These are phyloP conservation scores for Sebastes hubbsi DNA, from an alignment of 2,797 vertebrate species.

Conservation along the genomic window DNA sequence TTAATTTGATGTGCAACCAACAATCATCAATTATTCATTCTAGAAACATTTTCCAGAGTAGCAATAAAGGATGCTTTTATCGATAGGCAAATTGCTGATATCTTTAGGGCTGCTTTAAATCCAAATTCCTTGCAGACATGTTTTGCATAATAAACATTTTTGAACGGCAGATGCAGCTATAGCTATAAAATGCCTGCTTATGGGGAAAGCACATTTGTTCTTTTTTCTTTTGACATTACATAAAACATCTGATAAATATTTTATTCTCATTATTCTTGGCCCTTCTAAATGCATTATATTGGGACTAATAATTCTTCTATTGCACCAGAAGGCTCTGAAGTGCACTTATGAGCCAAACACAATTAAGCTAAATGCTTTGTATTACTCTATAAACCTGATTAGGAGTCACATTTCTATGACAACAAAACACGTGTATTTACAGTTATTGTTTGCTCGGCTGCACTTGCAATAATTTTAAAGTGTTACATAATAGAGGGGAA, in stretches of 20 bases:
- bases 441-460: slow-evolving; percentile 8
- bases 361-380: slow-evolving; percentile 57
- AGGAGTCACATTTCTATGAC: slow-evolving; percentile 42
- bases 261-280: slow-evolving; percentile 37
- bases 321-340: slow-evolving; percentile 43
- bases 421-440: slow-evolving; percentile 37
- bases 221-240: slow-evolving; percentile 37
- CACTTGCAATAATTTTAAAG: slow-evolving; percentile 29
- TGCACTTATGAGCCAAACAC: slow-evolving; percentile 56
- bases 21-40: slow-evolving; percentile 66
- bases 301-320: slow-evolving; percentile 35
- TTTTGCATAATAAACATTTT: slow-evolving; percentile 44
- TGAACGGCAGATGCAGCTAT: neutral
- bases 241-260: slow-evolving; percentile 57
- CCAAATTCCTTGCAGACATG: slow-evolving; percentile 26
- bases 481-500: slow-evolving; percentile 12
- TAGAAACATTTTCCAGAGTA: slow-evolving; percentile 43
- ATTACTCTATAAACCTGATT: slow-evolving; percentile 48
- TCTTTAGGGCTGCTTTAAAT: slow-evolving; percentile 37
- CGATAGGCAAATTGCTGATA: slow-evolving; percentile 33
- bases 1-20: slow-evolving; percentile 53
- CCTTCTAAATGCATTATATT: slow-evolving; percentile 42
- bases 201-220: slow-evolving; percentile 19
- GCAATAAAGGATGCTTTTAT: slow-evolving; percentile 54
- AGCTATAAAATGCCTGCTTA: neutral